These are phyloP conservation scores for Calameuta idolon DNA, from an alignment of 2,888 invertebrate species.

Conservation along the genomic window DNA sequence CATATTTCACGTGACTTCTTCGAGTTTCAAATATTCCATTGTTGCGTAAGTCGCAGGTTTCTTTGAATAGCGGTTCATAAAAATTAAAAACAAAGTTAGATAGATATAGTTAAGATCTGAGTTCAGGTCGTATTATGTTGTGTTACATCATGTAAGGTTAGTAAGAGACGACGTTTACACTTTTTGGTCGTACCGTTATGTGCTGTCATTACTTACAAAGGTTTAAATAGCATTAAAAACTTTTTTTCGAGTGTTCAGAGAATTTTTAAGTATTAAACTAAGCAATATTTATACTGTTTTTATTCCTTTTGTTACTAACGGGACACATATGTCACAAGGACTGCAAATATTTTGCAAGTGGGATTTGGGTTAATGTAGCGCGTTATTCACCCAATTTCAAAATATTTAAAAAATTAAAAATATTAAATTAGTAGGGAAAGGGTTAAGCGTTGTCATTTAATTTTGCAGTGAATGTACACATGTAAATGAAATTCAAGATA, in stretches of 20 bases:
- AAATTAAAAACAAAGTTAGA: background rate
- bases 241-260: background rate
- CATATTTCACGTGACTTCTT: background rate
- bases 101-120: background rate
- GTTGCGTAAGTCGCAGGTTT: background rate
- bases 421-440: too few relatives aligned
- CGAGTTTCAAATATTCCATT: background rate
- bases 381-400: too few relatives aligned
- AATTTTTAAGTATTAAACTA: background rate
- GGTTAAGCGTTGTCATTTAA: background rate
- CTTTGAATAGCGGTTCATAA: background rate
- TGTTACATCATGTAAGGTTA: background rate
- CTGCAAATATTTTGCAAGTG: too few relatives aligned
- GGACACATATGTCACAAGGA: too few relatives aligned
- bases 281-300: background rate
- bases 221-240: background rate
- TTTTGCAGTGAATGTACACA: background rate
- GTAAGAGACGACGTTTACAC: background rate
- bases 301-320: too few relatives aligned
- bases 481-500: background rate
- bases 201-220: background rate
- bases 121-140: background rate
- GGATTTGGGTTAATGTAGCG: too few relatives aligned
- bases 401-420: too few relatives aligned
- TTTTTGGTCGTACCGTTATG: background rate